Evolutionary conservation across 92 coral and sea anemone species (phyloP), one percentile per base, ranked within the genome.

Genomic region (Epizoanthus scotinus): DNA sequence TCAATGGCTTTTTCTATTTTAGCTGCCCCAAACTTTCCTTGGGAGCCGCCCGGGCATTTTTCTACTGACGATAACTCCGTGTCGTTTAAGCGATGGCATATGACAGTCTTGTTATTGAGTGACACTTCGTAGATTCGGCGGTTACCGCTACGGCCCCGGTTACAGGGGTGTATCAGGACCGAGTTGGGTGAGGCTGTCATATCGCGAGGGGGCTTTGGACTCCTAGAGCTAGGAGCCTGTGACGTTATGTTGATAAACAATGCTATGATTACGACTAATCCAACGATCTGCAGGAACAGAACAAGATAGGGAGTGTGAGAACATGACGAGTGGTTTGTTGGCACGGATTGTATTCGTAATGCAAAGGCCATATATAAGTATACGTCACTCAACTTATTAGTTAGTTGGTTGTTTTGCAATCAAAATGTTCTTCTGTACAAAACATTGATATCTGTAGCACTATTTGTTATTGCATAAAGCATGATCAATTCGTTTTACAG

Each of bases 1-100:
- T 58, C 38, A 17, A 75, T 58, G 31, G 81, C 81, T 12, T 75
- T 75, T 40, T 75, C 81, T 59, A 75, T 20, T 57, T 75, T 59
- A 12, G 17, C 26, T 3, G 81, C 81, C 17, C 68, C 56, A 59
- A 59, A 75, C 2, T 38, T 40, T 38, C 44, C 36, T 17, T 38
- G 25, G 3, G 54, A 40, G 3, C 68, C 26, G 21, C 81, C 69
- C 1, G 67, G 24, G 25, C 81, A 75, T 29, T 38, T 60, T 36
- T 75, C 81, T 4, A 22, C 68, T 15, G 69, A 75, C 5, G 59
- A 67, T 19, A 75, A 67, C 17, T 75, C 81, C 8, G 69, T 75
- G 55, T 75, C 69, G 69, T 21, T 75, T 40, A 75, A 34, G 21
- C 47, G 21, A 22, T 60, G 81, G 24, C 81, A 75, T 19, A 75